These are phyloP conservation scores for Vannuccia rotundouncinata DNA, from an alignment of 2,888 invertebrate genomes.

Conservation along the genomic window DNA sequence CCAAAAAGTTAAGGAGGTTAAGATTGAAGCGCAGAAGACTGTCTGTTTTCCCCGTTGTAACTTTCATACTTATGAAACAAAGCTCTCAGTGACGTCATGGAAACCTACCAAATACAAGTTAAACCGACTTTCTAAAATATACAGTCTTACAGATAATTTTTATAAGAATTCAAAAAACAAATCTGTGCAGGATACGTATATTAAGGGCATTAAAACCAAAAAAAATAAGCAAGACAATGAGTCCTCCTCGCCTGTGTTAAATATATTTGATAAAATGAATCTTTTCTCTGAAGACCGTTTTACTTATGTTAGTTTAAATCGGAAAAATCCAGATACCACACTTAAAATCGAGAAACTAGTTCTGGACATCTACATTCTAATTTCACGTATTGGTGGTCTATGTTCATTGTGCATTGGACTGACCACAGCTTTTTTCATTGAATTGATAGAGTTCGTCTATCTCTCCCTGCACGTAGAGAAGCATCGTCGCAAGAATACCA, in stretches of 20 bases:
- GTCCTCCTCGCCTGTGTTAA: not conserved
- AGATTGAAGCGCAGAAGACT: constrained; percentile 27
- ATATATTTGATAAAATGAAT: not conserved
- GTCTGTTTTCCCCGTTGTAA: constrained; percentile 36
- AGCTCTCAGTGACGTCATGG: constrained; percentile 33
- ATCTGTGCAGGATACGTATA: not conserved
- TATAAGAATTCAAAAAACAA: not conserved
- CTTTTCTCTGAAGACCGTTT: constrained; percentile 23
- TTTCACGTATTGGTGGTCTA: constrained; percentile 38
- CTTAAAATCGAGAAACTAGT: constrained; percentile 31
- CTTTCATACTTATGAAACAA: constrained; percentile 37
- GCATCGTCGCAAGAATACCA: not conserved
- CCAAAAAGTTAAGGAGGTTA: constrained; percentile 25
- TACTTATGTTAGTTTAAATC: constrained; percentile 29
- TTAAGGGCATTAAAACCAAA: not conserved
- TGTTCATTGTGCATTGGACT: constrained; percentile 38
- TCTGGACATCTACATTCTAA: constrained; percentile 36
- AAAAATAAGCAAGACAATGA: not conserved
- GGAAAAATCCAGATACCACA: constrained; percentile 36
- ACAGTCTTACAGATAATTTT: not conserved
- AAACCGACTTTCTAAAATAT: constrained; percentile 6
- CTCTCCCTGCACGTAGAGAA: constrained; percentile 3
- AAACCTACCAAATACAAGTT: constrained; percentile 34
- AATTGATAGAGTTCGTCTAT: constrained; percentile 38
- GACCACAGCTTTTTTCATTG: constrained; percentile 36